phyloP scores from a whole-genome alignment of 2,888 invertebrate species.

The Koerneria pararmatus region DNA sequence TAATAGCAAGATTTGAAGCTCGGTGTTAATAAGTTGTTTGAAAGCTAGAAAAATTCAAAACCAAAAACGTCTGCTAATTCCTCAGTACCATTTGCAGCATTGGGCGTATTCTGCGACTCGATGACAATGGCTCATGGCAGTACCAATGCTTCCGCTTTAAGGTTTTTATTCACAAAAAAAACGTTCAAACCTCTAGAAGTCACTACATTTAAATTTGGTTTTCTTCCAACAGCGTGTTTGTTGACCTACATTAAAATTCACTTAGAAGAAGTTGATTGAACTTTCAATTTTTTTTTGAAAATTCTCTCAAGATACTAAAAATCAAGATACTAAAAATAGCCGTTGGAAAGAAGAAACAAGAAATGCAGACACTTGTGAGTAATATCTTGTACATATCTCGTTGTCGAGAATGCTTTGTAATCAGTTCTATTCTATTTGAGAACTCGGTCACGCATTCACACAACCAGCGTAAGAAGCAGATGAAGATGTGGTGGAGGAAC shows the following conservation, averaged over 20 bases:
- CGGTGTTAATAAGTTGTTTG: too few relatives aligned
- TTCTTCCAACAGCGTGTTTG: too few relatives aligned
- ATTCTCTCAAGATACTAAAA: background rate
- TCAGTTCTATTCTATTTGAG: too few relatives aligned
- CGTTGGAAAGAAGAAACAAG: background rate
- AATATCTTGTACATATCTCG: too few relatives aligned
- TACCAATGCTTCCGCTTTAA: slow-evolving; percentile 52
- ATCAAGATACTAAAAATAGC: background rate
- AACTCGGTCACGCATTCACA: slow-evolving; percentile 57
- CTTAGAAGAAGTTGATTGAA: too few relatives aligned
- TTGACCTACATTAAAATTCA: too few relatives aligned
- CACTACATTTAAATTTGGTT: too few relatives aligned
- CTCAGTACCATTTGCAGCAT: slow-evolving; percentile 35
- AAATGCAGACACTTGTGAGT: background rate
- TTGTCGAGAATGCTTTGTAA: too few relatives aligned
- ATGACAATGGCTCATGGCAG: slow-evolving; percentile 56
- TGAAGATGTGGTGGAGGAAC: slow-evolving; percentile 55
- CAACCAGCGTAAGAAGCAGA: slow-evolving; percentile 54
- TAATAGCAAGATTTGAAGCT: too few relatives aligned
- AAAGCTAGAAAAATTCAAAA: background rate
- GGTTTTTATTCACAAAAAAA: slow-evolving; percentile 4
- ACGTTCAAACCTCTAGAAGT: too few relatives aligned
- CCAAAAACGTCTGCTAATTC: background rate
- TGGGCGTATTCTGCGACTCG: slow-evolving; percentile 53
- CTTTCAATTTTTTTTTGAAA: background rate